A percentile compares a stretch with the other conserved stretches of the same genome.
phyloP scores from a whole-genome alignment of 1,140 invertebrate species.

The Trichonephila inaurata region DNA sequence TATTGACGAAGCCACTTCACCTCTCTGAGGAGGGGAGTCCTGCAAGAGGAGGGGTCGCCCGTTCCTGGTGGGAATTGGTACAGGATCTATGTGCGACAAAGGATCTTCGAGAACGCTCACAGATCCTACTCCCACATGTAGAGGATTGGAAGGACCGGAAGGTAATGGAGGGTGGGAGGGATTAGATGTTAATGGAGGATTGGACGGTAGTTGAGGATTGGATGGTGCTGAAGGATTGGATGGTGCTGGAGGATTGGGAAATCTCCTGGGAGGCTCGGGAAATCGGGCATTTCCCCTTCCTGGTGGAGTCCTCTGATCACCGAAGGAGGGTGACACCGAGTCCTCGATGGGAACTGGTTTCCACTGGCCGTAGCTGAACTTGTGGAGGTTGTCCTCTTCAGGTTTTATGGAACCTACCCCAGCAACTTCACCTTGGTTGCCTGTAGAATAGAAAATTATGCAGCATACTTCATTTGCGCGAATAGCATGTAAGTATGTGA shows the following conservation, averaged over 20 bases:
- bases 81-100: slow-evolving; percentile 53
- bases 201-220: neutral
- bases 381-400: slow-evolving; percentile 39
- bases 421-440: slow-evolving; percentile 27
- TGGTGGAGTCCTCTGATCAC: slow-evolving; percentile 56
- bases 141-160: neutral
- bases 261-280: neutral
- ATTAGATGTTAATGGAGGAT: neutral
- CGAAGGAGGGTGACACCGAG: slow-evolving; percentile 61
- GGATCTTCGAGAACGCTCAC: slow-evolving; percentile 67
- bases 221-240: neutral
- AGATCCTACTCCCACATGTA: slow-evolving; percentile 51
- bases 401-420: slow-evolving; percentile 25
- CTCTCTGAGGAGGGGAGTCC: neutral
- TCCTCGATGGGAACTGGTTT: slow-evolving; percentile 70
- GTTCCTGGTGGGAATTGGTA: neutral
- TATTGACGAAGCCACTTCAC: slow-evolving; percentile 65
- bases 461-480: neutral
- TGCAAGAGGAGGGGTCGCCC: neutral
- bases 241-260: neutral
- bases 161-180: neutral
- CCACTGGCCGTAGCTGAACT: slow-evolving; percentile 65
- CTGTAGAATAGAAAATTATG: neutral
- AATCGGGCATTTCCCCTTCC: slow-evolving; percentile 30
- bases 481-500: neutral